Evolutionary conservation across 1,140 invertebrate genomes (phyloP).

Genomic region (Drosophila lowei): DNA sequence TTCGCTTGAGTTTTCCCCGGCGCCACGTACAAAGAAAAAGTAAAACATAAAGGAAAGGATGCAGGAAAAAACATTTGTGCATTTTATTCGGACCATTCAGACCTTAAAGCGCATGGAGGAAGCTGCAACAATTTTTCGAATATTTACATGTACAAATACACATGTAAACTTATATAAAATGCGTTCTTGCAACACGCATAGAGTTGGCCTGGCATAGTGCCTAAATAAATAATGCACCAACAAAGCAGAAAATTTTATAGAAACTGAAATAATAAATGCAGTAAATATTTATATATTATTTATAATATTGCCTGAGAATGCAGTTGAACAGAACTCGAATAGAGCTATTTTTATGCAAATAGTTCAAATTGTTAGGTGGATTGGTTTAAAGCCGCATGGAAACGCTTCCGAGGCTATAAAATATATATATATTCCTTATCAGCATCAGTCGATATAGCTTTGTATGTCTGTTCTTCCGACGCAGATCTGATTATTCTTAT

Average conservation of each 20-base stretch:
- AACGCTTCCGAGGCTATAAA: no score
- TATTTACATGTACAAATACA: constrained; percentile 29
- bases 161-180: constrained; percentile 34
- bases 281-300: constrained; percentile 42
- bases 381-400: no score
- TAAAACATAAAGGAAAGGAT: constrained; percentile 29
- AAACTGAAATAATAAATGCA: constrained; percentile 49
- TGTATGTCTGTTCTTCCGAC: no score
- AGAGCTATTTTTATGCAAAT: no score
- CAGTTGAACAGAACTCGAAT: no score
- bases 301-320: constrained; percentile 2
- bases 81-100: constrained; percentile 24
- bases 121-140: constrained; percentile 17
- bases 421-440: no score
- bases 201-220: constrained; percentile 23
- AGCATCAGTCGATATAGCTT: no score
- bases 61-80: constrained; percentile 34
- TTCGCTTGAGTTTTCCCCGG: constrained; percentile 1
- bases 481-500: no score
- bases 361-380: constrained; percentile 9
- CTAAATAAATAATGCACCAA: constrained; percentile 48
- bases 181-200: constrained; percentile 49
- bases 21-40: constrained; percentile 29
- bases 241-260: constrained; percentile 22
- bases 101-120: not conserved